Base-by-base conservation (phyloP, 2,113 vertebrate species). In the Lepus americanus region DNA sequence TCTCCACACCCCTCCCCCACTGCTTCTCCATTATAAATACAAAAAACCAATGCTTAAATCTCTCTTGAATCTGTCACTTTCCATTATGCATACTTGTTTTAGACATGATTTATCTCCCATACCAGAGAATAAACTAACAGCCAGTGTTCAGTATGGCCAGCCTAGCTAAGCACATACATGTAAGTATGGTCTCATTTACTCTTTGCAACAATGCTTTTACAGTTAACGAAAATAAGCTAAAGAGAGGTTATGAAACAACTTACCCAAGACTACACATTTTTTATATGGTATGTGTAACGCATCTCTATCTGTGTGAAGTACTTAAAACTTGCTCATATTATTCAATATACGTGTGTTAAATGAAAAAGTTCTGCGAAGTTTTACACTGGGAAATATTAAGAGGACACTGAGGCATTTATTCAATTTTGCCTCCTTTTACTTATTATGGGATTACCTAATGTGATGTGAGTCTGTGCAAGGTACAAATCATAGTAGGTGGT, bases 351-450 rank as follows among this genome's bases (percentile, higher is more conserved):
- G 86, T 14, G 27, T 7, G 79, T 23, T 67, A 69, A 88, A 61
- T 51, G 22, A 82, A 64, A 94, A 55, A 9, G 33, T 25, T 36
- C 36, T 61, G 83, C 29, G 83, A 70, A 86, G 70, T 70, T 87
- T 72, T 80, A 92, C n/a, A 84, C 11, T 76, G 39, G 5, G 63
- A 89, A 91, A 61, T 83, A 90, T 39, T 33, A 72, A 89, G 89
- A 17, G 27, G 23, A 14, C 82, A 92, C 63, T 49, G 14, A 66
- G 31, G 33, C 66, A 74, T n/a, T 72, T 89, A 33, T 79, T 94
- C 5, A 33, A 55, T 31, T 85, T 79, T 95, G 8, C 7, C 29
- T 11, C 59, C n/a, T 70, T 87, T 87, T 92, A 55, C 76, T 83
- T 81, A 39, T 44, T 83, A 76, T 36, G 5, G 33, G 16, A 59